These are phyloP conservation scores for Capromys pilorides DNA, from an alignment of 2,797 vertebrate species.

Conservation along the genomic window DNA sequence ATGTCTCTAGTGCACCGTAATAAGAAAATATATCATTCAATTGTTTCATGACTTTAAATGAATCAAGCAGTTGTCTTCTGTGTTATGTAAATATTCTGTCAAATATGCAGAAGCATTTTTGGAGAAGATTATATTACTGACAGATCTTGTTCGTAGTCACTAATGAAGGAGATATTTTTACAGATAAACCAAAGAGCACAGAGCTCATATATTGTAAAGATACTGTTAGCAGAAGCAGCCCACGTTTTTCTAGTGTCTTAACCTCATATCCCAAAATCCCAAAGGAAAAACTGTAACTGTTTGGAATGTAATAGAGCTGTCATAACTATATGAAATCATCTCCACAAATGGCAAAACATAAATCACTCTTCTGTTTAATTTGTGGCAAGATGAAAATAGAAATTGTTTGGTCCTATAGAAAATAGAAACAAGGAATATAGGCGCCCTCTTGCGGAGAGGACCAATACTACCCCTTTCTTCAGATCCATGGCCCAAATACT, in stretches of 20 bases:
- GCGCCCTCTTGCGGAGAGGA: constrained; percentile 66
- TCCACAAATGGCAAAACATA: constrained; percentile 31
- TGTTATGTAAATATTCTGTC: constrained; percentile 55
- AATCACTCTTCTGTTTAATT: constrained; percentile 41
- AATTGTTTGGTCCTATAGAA: background rate
- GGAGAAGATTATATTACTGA: constrained; percentile 26
- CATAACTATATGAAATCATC: constrained; percentile 3
- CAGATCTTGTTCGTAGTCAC: constrained; percentile 46
- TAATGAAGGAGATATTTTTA: constrained; percentile 57
- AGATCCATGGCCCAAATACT: background rate
- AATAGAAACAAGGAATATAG: constrained; percentile 55
- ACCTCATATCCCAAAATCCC: background rate
- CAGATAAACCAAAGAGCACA: constrained; percentile 34
- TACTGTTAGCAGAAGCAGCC: background rate
- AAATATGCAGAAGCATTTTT: constrained; percentile 54
- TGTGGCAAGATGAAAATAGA: constrained; percentile 27
- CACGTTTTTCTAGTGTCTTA: background rate
- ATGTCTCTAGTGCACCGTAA: background rate
- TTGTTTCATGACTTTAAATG: constrained; percentile 19
- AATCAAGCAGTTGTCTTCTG: constrained; percentile 52
- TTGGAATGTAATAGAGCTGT: constrained; percentile 17
- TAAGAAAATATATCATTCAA: constrained; percentile 5
- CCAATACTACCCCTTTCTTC: background rate
- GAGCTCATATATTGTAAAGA: background rate
- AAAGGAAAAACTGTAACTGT: constrained; percentile 38